phyloP scores from a whole-genome alignment of 2,888 invertebrate species.

The Apocheima hispidaria region DNA sequence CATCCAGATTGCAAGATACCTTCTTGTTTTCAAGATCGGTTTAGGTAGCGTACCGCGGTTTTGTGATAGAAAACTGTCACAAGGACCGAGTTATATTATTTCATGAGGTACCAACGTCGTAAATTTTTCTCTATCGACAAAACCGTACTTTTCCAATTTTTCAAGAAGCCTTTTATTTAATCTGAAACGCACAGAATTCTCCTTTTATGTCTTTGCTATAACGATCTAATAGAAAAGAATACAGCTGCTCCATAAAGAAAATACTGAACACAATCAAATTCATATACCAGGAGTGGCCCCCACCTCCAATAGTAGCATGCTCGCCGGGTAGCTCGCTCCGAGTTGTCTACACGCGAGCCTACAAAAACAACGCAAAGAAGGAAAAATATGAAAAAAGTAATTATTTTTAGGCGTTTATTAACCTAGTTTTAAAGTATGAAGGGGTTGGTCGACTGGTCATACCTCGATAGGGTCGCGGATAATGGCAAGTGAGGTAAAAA shows the following conservation, averaged over 20 bases:
- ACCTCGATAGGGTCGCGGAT: not conserved
- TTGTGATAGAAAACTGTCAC: too few relatives aligned
- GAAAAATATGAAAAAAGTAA: slow-evolving; percentile 46
- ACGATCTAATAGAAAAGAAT: slow-evolving; percentile 6
- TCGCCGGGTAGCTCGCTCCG: slow-evolving; percentile 74
- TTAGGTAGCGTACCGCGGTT: too few relatives aligned
- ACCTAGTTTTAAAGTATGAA: slow-evolving; percentile 28
- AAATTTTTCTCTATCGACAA: not conserved
- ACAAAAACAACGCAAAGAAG: slow-evolving; percentile 65
- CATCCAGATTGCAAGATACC: too few relatives aligned
- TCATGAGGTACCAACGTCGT: too few relatives aligned
- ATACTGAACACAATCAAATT: slow-evolving; percentile 19
- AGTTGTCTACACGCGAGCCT: slow-evolving; percentile 78
- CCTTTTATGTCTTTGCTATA: too few relatives aligned
- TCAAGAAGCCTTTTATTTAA: not conserved
- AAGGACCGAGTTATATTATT: too few relatives aligned
- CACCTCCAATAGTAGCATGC: slow-evolving; percentile 75
- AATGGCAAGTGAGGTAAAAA: slow-evolving; percentile 4
- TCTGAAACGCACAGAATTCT: too few relatives aligned
- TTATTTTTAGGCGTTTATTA: slow-evolving; percentile 51
- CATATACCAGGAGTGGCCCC: slow-evolving; percentile 51
- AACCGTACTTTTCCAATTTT: not conserved
- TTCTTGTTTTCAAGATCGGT: too few relatives aligned
- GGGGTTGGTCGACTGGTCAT: slow-evolving; percentile 11
- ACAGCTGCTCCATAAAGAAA: slow-evolving; percentile 18